A percentile compares a stretch with the other conserved stretches of the same genome.
Conservation (phyloP, 2,797 vertebrate genomes). For the Poecilia wingei region DNA sequence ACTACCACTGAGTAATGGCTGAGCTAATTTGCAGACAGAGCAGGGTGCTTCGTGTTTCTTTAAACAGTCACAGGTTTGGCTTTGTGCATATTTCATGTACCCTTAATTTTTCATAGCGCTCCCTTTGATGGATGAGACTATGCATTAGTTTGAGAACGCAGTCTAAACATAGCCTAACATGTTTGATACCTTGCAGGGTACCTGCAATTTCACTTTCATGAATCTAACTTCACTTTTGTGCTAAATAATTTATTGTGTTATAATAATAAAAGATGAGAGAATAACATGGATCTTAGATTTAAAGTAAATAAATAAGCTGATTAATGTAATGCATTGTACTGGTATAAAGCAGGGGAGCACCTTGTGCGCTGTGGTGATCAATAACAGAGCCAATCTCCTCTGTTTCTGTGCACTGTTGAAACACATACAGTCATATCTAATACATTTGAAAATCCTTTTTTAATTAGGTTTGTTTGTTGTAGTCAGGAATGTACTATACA, state of each 20-base stretch:
- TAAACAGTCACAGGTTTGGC: constrained; percentile 6
- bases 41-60: background rate
- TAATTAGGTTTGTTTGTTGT: background rate
- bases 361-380: background rate
- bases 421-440: background rate
- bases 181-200: background rate
- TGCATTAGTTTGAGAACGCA: background rate
- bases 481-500: background rate
- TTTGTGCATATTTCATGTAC: constrained; percentile 5
- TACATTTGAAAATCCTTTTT: background rate
- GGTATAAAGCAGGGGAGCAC: background rate
- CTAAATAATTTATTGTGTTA: background rate
- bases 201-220: background rate
- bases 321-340: background rate
- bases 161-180: constrained; percentile 1
- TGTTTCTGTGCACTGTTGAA: background rate
- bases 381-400: background rate
- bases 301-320: background rate
- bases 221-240: background rate
- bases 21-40: constrained; percentile 3
- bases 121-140: constrained; percentile 6
- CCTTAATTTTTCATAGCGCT: constrained; percentile 3
- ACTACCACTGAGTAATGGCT: background rate
- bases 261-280: background rate
- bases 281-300: background rate